Percentiles rank a stretch among this genome's conserved stretches.
Conservation (phyloP, 2,888 invertebrate genomes). For the Rhagonycha fulva region DNA sequence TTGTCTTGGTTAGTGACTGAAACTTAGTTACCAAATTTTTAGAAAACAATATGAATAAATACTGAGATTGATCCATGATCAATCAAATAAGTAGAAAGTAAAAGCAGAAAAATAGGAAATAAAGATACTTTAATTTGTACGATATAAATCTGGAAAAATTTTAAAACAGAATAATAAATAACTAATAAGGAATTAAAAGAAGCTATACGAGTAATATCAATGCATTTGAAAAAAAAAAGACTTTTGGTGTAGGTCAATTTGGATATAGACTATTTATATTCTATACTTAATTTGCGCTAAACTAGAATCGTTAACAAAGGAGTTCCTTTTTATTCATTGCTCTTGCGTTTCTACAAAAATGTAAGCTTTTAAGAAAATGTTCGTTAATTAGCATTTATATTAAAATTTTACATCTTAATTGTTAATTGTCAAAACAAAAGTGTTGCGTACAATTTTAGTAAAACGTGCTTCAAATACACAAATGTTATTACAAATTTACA, state of each 20-base stretch:
- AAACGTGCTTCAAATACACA: constrained; percentile 1
- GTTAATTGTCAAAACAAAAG: constrained; percentile 4
- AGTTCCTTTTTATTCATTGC: not conserved
- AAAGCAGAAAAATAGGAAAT: too few relatives aligned
- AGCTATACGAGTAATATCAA: too few relatives aligned
- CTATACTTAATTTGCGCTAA: not conserved
- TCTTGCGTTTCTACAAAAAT: constrained; percentile 5
- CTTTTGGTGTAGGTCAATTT: not conserved
- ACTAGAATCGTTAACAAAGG: not conserved
- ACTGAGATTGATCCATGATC: too few relatives aligned
- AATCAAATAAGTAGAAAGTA: too few relatives aligned
- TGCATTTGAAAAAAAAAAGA: not conserved
- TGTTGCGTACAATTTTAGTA: not conserved
- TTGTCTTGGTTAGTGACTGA: too few relatives aligned
- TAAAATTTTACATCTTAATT: constrained; percentile 5
- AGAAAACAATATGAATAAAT: too few relatives aligned
- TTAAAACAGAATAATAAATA: too few relatives aligned
- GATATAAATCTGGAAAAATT: too few relatives aligned
- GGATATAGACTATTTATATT: not conserved
- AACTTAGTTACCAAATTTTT: too few relatives aligned
- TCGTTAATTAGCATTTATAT: constrained; percentile 22
- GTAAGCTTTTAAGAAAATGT: constrained; percentile 18
- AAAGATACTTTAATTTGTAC: too few relatives aligned
- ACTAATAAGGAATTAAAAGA: too few relatives aligned
- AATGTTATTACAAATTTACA: not conserved